Evolutionary conservation across 2,797 vertebrate genomes (phyloP), one percentile per base, ranked within the genome.

Genomic region (Tragelaphus oryx): DNA sequence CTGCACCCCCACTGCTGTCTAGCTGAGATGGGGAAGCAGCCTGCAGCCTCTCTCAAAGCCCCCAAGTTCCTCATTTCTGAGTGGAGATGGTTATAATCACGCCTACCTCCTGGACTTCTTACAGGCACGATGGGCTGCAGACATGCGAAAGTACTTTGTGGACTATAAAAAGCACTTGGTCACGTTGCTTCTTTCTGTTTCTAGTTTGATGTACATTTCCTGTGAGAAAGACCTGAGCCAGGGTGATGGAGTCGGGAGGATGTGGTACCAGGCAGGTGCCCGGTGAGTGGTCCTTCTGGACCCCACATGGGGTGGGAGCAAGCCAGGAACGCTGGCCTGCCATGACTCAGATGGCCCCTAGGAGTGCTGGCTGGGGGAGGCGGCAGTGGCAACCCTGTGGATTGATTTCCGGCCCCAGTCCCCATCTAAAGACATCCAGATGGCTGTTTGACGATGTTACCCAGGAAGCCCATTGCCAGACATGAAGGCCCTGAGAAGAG

Each of bases 371-470:
- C 17, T 8, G 81, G 33, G 68, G 89, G 82, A 78, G 41, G 54
- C 50, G 26, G 95, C 94, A 44, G 82, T 4, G 9, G 81, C 0
- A 5, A 87, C 85, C 91, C 48, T 8, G 71, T 33, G 16, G 89
- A 96, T 60, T 68, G 92, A 91, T 93, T 97, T 97, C 97, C 85
- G 5, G 96, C 95, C 71, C 55, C 0, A 8, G 48, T 95, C 94
- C 94, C 79, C 12, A n/a, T 71, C 91, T 97, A 93, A 97, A 95
- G 96, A 96, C 83, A 89, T 91, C 96, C 97, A 97, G 96, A 97
- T 95, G 89, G 55, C 16, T 83, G 93, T 94, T 80, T 91, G 44
- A 95, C 87, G 87, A 83, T 46, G 91, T 96, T 95, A 95, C 94
- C 96, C 96, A 89, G 96, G 93, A 96, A 96, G 71, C 62, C 2